Percentiles rank a stretch among this genome's conserved stretches.
Evolutionary conservation across 2,888 invertebrate genomes (phyloP).

Genomic region (Hofmannophila pseudospretella): DNA sequence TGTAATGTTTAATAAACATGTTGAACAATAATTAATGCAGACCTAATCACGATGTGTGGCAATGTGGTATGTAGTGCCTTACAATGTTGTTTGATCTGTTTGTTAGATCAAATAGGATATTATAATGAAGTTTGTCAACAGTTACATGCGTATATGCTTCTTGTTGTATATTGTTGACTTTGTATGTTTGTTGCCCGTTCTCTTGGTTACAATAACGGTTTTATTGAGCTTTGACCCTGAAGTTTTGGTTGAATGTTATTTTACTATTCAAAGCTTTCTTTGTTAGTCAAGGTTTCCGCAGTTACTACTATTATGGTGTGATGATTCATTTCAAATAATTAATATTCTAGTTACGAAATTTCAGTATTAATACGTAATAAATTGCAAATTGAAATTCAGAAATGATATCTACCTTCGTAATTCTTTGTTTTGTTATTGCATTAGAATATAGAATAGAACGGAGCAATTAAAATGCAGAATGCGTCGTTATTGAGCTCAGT

Average conservation of each 20-base stretch:
- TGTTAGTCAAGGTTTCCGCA: no score
- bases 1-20: slow-evolving; percentile 20
- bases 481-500: slow-evolving; percentile 35
- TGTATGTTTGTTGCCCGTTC: no score
- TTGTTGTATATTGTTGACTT: background rate
- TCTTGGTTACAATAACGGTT: no score
- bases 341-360: no score
- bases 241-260: no score
- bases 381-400: no score
- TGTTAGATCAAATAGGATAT: slow-evolving; percentile 8
- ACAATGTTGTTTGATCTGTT: slow-evolving; percentile 18
- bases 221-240: no score
- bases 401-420: slow-evolving; percentile 13
- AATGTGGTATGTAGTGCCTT: slow-evolving; percentile 8
- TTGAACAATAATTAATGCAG: slow-evolving; percentile 20
- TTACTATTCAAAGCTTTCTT: no score
- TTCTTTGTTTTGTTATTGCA: slow-evolving; percentile 26
- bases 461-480: slow-evolving; percentile 43
- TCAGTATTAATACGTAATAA: no score
- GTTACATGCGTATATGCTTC: background rate
- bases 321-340: no score
- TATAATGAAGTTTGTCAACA: background rate
- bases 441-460: slow-evolving; percentile 22
- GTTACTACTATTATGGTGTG: no score
- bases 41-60: slow-evolving; percentile 15